These are phyloP conservation scores for Lepidocolaptes lacrymiger DNA, from an alignment of 2,797 vertebrate genomes.

Conservation along the genomic window DNA sequence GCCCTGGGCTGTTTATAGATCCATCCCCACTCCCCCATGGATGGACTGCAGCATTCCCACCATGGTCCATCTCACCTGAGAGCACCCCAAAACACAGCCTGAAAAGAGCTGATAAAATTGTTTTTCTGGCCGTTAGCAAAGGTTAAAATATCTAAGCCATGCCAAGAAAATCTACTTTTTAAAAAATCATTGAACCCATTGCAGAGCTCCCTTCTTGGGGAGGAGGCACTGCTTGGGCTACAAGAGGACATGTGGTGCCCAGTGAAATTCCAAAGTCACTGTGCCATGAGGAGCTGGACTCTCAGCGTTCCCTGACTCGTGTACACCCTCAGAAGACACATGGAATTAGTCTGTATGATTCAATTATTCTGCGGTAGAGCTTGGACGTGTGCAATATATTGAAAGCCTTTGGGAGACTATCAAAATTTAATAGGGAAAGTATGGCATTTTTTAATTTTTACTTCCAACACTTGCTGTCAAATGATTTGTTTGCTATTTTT, in stretches of 20 bases:
- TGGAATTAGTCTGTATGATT: constrained; percentile 44
- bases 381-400: constrained; percentile 42
- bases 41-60: not conserved
- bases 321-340: not conserved
- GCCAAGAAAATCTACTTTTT: not conserved
- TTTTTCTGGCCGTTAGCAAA: not conserved
- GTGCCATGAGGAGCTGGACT: not conserved
- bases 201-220: not conserved
- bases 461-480: constrained; percentile 44
- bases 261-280: not conserved
- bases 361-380: constrained; percentile 63
- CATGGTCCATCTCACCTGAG: not conserved
- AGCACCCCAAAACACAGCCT: not conserved
- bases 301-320: not conserved
- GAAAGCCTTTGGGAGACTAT: constrained; percentile 66
- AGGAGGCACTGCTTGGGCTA: not conserved
- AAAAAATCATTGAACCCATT: not conserved
- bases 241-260: not conserved
- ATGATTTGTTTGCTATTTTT: constrained; percentile 62
- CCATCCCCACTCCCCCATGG: not conserved
- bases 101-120: not conserved
- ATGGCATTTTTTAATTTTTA: constrained; percentile 37
- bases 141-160: not conserved
- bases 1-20: not conserved
- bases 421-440: constrained; percentile 67